Evolutionary conservation across 2,888 invertebrate genomes (phyloP), one percentile per base, ranked within the genome.

Genomic region (Schizotus pectinicornis): DNA sequence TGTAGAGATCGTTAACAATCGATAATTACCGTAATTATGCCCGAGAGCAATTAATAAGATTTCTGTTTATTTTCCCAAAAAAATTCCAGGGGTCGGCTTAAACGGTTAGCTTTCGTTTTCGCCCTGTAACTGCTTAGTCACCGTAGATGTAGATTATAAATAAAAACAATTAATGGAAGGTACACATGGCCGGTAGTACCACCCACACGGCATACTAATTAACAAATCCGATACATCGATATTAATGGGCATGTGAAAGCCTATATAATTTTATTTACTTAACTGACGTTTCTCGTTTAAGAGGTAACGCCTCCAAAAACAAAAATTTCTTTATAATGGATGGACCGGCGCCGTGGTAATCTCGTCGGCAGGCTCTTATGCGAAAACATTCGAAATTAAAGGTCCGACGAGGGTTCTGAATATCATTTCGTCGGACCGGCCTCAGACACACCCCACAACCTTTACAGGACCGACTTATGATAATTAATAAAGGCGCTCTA

Each of bases 181-280:
- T 57, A 56, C 56, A 63, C 60, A 57, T 45, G 63, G 53, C 37
- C 54, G 62, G 64, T 61, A 62, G 67, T 60, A 63, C 69, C 69
- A 67, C 69, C 69, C 68, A 70, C 69, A 63, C 54, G 51, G 66
- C 59, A 63, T 61, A 56, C 63, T 70, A 71, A 71, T 71, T 69
- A 71, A 68, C 67, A 59, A 70, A 65, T 68, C 63, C 63, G 68
- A 69, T 70, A 64, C 64, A 66, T 63, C 63, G 65, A 68, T 70
- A 69, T 70, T 72, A 72, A 73, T 71, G 70, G 69, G 61, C 63
- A 60, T 62, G 62, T 68, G 69, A 71, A 71, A 73, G 71, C 64
- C 67, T 67, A 67, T 74, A 73, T 74, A 74, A 75, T 75, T 75
- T 76, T 75, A 74, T 76, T 76, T 75, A 73, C 73, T 72, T 71